phyloP scores from a whole-genome alignment of 1,140 invertebrate genomes.

The Yoshiicerus persimilis region DNA sequence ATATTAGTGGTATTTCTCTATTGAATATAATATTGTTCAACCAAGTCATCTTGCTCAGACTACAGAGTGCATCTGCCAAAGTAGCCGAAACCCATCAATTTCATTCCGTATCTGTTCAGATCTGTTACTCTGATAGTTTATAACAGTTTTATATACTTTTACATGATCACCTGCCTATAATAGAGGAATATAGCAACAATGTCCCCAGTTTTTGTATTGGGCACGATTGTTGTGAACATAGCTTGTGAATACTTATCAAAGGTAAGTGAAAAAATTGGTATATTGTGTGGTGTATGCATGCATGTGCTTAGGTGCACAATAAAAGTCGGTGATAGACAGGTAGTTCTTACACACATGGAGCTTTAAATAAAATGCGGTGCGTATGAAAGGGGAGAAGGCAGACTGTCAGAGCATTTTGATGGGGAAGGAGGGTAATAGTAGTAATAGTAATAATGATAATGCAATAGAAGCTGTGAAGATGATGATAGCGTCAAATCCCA shows the following conservation, averaged over 20 bases:
- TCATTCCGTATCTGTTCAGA: neutral
- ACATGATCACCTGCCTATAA: neutral
- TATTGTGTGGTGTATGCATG: too few species aligned
- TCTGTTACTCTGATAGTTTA: neutral
- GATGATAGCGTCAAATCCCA: conserved; percentile 26
- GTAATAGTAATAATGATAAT: neutral
- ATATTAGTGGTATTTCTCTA: neutral
- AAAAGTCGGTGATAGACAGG: too few species aligned
- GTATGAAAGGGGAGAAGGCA: neutral
- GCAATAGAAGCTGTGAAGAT: neutral
- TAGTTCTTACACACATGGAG: neutral
- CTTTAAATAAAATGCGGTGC: neutral
- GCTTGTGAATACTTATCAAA: too few species aligned
- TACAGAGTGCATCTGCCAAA: neutral
- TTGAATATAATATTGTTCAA: neutral
- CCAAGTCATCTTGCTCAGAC: neutral
- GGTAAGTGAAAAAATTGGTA: too few species aligned
- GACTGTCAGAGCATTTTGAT: neutral
- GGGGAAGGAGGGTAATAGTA: neutral
- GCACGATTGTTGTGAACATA: too few species aligned
- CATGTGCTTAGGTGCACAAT: too few species aligned
- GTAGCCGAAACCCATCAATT: neutral
- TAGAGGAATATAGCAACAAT: too few species aligned
- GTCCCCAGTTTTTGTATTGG: too few species aligned
- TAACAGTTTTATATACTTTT: neutral